Evolutionary conservation across 2,797 vertebrate genomes (phyloP).

Genomic region (Coregonus ussuriensis): DNA sequence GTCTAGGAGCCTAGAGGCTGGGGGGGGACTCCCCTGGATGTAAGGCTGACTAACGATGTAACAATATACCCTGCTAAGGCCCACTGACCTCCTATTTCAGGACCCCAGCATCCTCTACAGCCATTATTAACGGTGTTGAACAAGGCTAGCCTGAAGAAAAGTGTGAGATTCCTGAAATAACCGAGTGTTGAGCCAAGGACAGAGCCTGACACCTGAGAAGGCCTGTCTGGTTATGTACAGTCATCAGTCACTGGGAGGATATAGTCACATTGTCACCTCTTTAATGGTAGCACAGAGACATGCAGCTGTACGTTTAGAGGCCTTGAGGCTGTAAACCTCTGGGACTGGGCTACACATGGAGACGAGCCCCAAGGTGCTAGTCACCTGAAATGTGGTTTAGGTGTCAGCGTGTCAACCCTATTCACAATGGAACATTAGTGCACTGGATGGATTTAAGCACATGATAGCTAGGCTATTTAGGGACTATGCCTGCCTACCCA

Average conservation of each 20-base stretch:
- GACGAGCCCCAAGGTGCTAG: not conserved
- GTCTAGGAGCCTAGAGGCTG: not conserved
- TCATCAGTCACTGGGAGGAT: not conserved
- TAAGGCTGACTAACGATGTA: not conserved
- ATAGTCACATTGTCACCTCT: constrained; percentile 24
- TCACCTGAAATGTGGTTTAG: not conserved
- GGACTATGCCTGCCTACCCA: not conserved
- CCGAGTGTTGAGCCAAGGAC: not conserved
- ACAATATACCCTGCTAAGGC: constrained; percentile 14
- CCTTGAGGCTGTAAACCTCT: not conserved
- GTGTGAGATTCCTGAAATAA: not conserved
- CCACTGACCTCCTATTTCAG: not conserved
- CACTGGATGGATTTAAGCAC: not conserved
- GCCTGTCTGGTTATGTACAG: not conserved
- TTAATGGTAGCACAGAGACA: not conserved
- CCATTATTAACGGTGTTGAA: constrained; percentile 6
- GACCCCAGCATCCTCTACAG: not conserved
- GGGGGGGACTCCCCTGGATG: not conserved
- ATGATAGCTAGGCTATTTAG: not conserved
- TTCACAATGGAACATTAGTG: not conserved
- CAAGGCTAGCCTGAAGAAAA: not conserved
- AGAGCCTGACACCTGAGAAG: not conserved
- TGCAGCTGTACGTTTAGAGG: not conserved
- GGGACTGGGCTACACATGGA: not conserved
- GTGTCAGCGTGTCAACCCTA: not conserved